phyloP scores from a whole-genome alignment of 2,888 invertebrate genomes.

The Heliconius ethilla region DNA sequence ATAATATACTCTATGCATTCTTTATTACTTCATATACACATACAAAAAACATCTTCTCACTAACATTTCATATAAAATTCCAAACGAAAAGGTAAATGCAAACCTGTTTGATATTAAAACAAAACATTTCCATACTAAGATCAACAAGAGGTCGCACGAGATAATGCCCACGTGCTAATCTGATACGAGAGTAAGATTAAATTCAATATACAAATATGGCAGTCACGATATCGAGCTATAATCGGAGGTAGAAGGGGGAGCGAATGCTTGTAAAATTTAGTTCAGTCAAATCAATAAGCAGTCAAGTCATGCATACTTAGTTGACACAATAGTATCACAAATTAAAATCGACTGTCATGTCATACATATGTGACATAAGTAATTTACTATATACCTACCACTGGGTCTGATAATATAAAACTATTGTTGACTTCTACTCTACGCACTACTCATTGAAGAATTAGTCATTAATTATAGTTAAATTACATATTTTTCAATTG shows the following conservation, averaged over 20 bases:
- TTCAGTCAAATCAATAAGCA: neutral
- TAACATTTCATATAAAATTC: neutral
- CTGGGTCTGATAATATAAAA: too few species aligned
- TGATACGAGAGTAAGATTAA: constrained; percentile 3
- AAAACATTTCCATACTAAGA: neutral
- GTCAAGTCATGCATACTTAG: neutral
- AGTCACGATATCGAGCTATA: neutral
- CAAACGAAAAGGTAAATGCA: neutral
- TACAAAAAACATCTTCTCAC: too few species aligned
- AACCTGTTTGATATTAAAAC: neutral
- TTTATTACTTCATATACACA: too few species aligned
- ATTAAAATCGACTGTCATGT: neutral
- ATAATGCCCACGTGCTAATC: constrained; percentile 14
- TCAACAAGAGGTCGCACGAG: constrained; percentile 8
- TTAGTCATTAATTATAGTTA: too few species aligned
- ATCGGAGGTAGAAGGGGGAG: too few species aligned
- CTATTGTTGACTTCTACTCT: too few species aligned
- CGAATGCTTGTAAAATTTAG: neutral
- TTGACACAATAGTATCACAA: neutral
- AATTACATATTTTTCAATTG: too few species aligned
- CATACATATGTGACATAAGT: neutral
- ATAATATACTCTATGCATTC: too few species aligned
- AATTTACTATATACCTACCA: too few species aligned
- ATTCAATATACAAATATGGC: constrained; percentile 6
- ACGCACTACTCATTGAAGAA: too few species aligned